These are phyloP conservation scores for Oxycera nigricornis DNA, from an alignment of 2,888 invertebrate species.

Conservation along the genomic window DNA sequence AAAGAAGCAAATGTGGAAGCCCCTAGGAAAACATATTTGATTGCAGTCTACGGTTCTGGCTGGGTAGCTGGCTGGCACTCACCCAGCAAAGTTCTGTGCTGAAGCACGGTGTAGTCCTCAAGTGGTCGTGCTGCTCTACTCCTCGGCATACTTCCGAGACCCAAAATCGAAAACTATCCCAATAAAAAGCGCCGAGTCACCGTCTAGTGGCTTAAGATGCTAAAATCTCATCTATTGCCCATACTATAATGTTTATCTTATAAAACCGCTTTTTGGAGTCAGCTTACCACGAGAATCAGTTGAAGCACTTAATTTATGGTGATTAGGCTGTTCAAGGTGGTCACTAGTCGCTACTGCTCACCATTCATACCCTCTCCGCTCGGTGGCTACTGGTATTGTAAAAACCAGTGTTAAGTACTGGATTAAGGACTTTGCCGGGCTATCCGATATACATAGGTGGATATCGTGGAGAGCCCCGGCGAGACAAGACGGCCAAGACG, in stretches of 20 bases:
- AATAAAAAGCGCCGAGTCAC: conserved; percentile 28
- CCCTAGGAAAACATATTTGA: conserved; percentile 7
- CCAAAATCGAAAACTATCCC: conserved; percentile 32
- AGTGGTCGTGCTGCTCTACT: conserved; percentile 21
- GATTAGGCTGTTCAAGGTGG: conserved; percentile 40
- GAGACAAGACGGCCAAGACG: neutral
- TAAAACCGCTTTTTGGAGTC: conserved; percentile 35
- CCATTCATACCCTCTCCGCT: neutral
- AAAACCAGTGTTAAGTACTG: conserved; percentile 37
- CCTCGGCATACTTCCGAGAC: neutral
- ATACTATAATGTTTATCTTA: conserved; percentile 38
- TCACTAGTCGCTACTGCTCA: conserved; percentile 23
- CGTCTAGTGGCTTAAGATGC: conserved; percentile 32
- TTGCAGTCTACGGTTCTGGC: neutral
- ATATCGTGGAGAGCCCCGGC: neutral
- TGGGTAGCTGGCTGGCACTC: neutral
- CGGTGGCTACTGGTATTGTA: conserved; percentile 28
- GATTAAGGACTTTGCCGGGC: conserved; percentile 39
- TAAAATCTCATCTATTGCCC: conserved; percentile 39
- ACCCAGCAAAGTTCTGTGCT: neutral
- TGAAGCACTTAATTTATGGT: conserved; percentile 39
- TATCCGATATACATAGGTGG: neutral
- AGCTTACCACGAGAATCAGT: conserved; percentile 32
- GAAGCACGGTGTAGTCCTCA: conserved; percentile 21
- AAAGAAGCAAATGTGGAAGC: neutral